phyloP scores from a whole-genome alignment of 2,113 vertebrate species.

The Oceanites oceanicus region DNA sequence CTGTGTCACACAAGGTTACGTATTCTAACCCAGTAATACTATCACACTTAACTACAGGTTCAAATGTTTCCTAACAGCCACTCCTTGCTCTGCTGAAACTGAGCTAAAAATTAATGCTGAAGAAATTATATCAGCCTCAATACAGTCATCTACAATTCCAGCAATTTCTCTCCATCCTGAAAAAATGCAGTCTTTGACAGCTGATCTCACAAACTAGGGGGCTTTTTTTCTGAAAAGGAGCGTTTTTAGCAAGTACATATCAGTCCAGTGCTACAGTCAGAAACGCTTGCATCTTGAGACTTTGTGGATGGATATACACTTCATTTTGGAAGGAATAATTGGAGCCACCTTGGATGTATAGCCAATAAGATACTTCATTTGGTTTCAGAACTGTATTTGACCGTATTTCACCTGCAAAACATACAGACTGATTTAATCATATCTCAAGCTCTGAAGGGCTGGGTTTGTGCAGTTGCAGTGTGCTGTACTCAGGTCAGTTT shows the following conservation, averaged over 20 bases:
- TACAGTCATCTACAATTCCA: background rate
- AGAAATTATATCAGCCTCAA: background rate
- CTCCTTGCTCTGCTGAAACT: background rate
- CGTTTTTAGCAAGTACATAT: background rate
- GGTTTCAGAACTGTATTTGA: no score
- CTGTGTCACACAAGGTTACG: background rate
- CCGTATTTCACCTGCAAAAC: background rate
- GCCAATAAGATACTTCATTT: background rate
- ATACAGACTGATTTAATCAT: background rate
- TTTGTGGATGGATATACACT: background rate
- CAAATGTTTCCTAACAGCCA: background rate
- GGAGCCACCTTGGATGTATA: fast-evolving
- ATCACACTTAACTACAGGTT: background rate
- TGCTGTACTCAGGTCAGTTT: background rate
- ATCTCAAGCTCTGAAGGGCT: background rate
- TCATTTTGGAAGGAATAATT: background rate
- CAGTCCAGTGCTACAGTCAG: background rate
- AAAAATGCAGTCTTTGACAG: background rate
- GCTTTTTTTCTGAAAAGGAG: background rate
- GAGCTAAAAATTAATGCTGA: background rate
- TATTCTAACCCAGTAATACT: background rate
- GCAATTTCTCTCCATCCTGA: background rate
- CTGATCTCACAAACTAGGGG: background rate
- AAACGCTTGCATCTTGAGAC: background rate
- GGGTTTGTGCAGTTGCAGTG: background rate